Base-by-base conservation (phyloP, 2,797 vertebrate genomes). In the Labeo calbasu region DNA sequence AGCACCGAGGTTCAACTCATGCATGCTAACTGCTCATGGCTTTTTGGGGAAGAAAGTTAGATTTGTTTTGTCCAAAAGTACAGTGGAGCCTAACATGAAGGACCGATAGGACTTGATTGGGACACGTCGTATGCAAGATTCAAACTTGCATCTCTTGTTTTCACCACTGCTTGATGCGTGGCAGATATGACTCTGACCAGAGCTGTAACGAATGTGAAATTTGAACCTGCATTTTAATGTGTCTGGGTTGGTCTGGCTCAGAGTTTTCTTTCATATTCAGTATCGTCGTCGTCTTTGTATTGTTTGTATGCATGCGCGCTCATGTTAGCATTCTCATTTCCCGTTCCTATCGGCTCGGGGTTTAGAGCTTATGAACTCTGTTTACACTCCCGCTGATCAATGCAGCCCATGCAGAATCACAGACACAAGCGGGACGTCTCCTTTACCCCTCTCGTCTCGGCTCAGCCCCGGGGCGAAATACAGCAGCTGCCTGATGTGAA, bases 281-380 rank as follows among this genome's bases (percentile, higher is more conserved):
- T 68, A 23, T 28, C 12, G 12, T 32, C 6, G 23, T n/a, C 12
- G 8, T 32, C 6, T 66, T 53, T 9, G 1, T 21, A 65, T 25
- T 66, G 28, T 65, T 43, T 40, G 23, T 28, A 15, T 43, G 71
- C 72, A 53, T n/a, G 48, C 72, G 43, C 10, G n/a, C 15, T 43
- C 81, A n/a, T 10, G 48, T 76, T 73, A 40, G 59, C 28, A 9
- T 73, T 82, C 69, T 82, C 69, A 73, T 73, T 82, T 82, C 71
- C 81, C 19, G 13, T 68, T 57, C 17, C 11, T 32, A 32, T 66
- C 36, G n/a, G 21, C 81, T 82, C 46, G 50, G 63, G 81, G 72
- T 83, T 83, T 28, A 57, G 72, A 51, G 70, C 71, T 66, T 82
- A 50, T 82, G 69, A 82, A 76, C 71, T 77, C 81, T 83, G 81